Base-by-base conservation (phyloP, 2,113 vertebrate genomes). In the Hydrolagus affinis region DNA sequence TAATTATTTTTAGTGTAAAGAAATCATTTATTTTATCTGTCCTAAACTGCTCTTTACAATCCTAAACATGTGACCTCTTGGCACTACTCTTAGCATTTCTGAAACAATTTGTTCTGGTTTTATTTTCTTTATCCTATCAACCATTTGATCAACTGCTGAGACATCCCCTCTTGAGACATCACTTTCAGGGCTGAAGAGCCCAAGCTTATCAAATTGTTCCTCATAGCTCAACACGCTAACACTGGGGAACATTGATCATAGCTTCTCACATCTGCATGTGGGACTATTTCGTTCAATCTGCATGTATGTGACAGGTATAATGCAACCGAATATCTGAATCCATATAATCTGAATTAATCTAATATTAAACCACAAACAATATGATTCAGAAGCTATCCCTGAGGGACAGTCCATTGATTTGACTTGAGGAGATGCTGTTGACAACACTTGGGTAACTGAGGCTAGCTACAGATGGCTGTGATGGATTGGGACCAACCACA, bases 351-450 rank as follows among this genome's bases (percentile, higher is more conserved):
- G 73, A 44, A 75, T 75, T 32, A 6, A 62, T 23, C 62, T 17
- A 83, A 64, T 83, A 56, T 75, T 57, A 66, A 83, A 83, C 64
- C 59, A 66, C 32, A 28, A 83, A 83, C 78, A 83, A 66, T 30
- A 14, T 66, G 78, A 83, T 30, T 66, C 78, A 83, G 66, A 60
- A 28, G 19, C 66, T 17, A 83, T 32, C 32, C 73, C 73, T n/a
- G 19, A 11, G 73, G 73, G 73, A 56, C 32, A 75, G 21, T 75
- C 23, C 78, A 15, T 68, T 83, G 78, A 66, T 32, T 66, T 66
- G 78, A 83, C 25, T 68, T 66, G 10, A 62, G 66, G 78, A 83
- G 28, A 83, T 66, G 60, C 78, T 66, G 78, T 68, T 62, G 32
- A 66, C 78, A 66, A 64, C 32, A 83, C 78, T 30, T 25, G 15